Conservation (phyloP, 2,797 vertebrate species). For the Limosa lapponica region DNA sequence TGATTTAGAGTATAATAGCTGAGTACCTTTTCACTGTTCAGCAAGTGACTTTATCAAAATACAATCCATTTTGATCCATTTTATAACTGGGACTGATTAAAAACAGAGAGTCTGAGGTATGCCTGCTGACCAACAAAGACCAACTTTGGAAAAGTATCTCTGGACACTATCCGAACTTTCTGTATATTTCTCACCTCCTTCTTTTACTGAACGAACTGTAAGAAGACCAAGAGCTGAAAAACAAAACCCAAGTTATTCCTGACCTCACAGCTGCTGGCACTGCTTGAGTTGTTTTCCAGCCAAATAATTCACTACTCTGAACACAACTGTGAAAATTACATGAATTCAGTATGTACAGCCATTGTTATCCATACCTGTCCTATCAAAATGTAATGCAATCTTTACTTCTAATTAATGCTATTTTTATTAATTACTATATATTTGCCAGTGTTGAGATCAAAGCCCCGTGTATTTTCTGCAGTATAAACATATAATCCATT, state of each 20-base stretch:
- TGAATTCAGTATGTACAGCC: not conserved
- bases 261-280: slow-evolving; percentile 26
- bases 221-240: slow-evolving; percentile 31
- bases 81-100: not conserved
- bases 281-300: not conserved
- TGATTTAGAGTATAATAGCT: not conserved
- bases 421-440: not conserved
- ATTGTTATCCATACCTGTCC: not conserved
- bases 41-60: not conserved
- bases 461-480: not conserved
- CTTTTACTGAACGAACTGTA: not conserved
- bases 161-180: not conserved
- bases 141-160: not conserved
- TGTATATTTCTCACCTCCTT: not conserved
- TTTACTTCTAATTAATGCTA: slow-evolving; percentile 15
- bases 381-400: not conserved
- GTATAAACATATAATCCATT: not conserved
- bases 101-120: not conserved
- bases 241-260: slow-evolving; percentile 13
- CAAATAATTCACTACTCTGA: slow-evolving; percentile 6
- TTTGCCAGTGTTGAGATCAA: not conserved
- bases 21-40: not conserved
- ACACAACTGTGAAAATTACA: slow-evolving; percentile 30
- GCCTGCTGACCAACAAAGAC: not conserved
- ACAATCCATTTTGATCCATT: not conserved